A percentile compares a stretch with the other conserved stretches of the same genome.
Evolutionary conservation across 2,113 vertebrate species (phyloP).

Genomic region (Ardeotis arabs): DNA sequence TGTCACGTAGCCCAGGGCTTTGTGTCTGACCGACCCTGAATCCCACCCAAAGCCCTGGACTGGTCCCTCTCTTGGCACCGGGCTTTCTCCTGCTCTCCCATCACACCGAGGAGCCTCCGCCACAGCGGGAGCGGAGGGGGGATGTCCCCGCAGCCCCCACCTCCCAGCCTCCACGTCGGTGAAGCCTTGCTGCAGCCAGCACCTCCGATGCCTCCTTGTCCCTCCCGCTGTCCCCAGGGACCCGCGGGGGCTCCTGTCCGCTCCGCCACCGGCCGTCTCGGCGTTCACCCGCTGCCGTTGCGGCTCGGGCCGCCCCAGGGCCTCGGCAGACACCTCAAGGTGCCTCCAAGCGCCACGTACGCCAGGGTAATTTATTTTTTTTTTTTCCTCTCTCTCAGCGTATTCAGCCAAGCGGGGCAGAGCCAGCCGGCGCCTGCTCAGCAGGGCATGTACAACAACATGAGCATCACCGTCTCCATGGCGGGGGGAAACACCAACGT

Average conservation of each 20-base stretch:
- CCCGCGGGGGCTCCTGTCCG: neutral
- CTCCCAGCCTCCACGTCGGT: neutral
- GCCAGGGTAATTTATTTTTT: fast-evolving
- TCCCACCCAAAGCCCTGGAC: neutral
- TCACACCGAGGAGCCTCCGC: neutral
- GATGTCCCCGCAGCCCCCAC: neutral
- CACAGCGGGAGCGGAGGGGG: neutral
- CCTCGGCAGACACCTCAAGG: neutral
- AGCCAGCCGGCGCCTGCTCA: slow-evolving; percentile 78
- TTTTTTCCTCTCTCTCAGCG: slow-evolving; percentile 65
- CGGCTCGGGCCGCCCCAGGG: neutral
- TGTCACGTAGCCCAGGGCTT: neutral
- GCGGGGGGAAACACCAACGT: slow-evolving; percentile 84
- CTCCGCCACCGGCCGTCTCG: fast-evolving
- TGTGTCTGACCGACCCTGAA: neutral
- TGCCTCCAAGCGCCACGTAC: fast-evolving
- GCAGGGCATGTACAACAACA: slow-evolving; percentile 96
- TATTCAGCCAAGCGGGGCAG: slow-evolving; percentile 86
- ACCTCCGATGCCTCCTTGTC: neutral
- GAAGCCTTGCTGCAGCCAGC: neutral
- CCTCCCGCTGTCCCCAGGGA: neutral
- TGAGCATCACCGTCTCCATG: slow-evolving; percentile 98
- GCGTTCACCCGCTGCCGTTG: fast-evolving
- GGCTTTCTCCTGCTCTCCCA: neutral
- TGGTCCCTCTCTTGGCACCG: neutral